Evolutionary conservation across 2,113 vertebrate species (phyloP).

Genomic region (Hyperoodon ampullatus): DNA sequence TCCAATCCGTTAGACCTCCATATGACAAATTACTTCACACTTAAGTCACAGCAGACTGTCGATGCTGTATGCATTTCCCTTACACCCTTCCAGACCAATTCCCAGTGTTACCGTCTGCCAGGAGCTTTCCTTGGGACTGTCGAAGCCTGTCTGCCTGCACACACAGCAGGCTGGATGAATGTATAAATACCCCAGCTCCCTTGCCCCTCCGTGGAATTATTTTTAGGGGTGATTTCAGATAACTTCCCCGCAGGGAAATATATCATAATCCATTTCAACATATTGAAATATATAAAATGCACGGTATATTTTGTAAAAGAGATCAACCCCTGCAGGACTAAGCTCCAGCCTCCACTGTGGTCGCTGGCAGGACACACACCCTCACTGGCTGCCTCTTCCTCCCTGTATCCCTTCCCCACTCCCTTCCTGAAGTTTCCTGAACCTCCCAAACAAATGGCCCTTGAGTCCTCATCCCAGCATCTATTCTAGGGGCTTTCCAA

Average conservation of each 20-base stretch:
- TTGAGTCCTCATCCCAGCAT: background rate
- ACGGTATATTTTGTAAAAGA: accelerated
- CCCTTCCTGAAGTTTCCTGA: background rate
- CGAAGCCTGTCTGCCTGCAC: background rate
- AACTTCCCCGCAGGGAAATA: background rate
- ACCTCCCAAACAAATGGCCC: no score
- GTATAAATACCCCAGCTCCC: background rate
- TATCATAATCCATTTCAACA: no score
- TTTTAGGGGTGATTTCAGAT: background rate
- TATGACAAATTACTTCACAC: background rate
- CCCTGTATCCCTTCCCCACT: no score
- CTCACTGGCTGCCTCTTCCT: background rate
- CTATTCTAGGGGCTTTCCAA: background rate
- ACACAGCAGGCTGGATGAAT: accelerated
- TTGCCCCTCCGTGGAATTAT: background rate
- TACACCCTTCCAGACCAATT: background rate
- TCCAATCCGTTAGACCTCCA: accelerated
- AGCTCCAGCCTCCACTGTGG: no score
- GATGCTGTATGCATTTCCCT: background rate
- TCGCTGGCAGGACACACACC: accelerated
- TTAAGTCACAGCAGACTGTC: background rate
- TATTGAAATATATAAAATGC: background rate
- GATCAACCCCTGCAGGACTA: accelerated
- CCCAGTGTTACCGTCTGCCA: accelerated
- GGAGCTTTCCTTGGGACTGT: no score